phyloP scores from a whole-genome alignment of 1,140 invertebrate species.

The Steinernema khuongi region DNA sequence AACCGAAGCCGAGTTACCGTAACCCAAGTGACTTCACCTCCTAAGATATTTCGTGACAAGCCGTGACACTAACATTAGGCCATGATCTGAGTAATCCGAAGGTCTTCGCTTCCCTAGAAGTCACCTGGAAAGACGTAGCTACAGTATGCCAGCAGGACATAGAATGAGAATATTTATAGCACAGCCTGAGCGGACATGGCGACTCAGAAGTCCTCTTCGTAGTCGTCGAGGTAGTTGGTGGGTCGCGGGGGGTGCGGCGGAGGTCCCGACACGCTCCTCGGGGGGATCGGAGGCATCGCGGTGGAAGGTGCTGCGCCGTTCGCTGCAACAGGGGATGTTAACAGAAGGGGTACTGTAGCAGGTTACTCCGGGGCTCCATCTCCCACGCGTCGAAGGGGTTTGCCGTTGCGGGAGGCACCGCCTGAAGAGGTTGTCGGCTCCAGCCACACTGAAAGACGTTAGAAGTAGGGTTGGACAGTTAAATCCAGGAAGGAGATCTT shows the following conservation, averaged over 20 bases:
- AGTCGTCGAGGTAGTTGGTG: conserved; percentile 10
- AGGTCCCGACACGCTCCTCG: background rate
- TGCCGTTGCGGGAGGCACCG: background rate
- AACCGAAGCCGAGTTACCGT: too few relatives aligned
- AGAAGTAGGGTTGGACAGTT: too few relatives aligned
- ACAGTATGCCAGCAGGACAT: too few relatives aligned
- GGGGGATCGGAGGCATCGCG: background rate
- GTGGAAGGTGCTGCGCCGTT: background rate
- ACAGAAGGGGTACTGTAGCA: background rate
- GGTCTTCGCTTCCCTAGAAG: too few relatives aligned
- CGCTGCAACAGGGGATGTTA: background rate
- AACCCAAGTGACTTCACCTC: too few relatives aligned
- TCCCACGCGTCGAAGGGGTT: background rate
- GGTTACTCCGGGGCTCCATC: background rate
- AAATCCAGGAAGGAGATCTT: too few relatives aligned
- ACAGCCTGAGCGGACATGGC: background rate
- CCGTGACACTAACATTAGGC: too few relatives aligned
- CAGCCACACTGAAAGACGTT: background rate
- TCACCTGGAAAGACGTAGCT: too few relatives aligned
- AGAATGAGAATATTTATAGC: too few relatives aligned
- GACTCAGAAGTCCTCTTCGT: conserved; percentile 6
- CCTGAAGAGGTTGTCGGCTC: background rate
- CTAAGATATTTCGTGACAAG: too few relatives aligned
- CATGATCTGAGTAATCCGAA: too few relatives aligned
- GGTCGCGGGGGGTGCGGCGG: background rate